A percentile compares a stretch with the other conserved stretches of the same genome.
phyloP scores from a whole-genome alignment of 2,113 vertebrate genomes.

The Anarrhichthys ocellatus region DNA sequence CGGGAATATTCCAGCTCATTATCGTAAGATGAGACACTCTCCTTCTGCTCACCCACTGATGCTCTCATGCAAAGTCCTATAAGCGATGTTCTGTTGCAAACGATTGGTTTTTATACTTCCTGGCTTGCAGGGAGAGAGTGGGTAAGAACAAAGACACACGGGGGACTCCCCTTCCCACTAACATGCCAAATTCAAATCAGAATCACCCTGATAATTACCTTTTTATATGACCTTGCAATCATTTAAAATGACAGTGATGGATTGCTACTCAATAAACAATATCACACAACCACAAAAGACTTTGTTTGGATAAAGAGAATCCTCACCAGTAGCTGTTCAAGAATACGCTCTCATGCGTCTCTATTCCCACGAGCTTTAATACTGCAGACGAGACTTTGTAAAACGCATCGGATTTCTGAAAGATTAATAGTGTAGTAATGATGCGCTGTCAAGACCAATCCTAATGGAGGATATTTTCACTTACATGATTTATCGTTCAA shows the following conservation, averaged over 20 bases:
- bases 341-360: constrained; percentile 3
- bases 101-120: constrained; percentile 51
- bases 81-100: constrained; percentile 16
- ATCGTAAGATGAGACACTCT: constrained; percentile 32
- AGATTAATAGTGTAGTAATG: constrained; percentile 37
- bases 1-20: constrained; percentile 45
- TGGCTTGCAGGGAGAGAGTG: constrained; percentile 22
- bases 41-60: constrained; percentile 8
- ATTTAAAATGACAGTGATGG: constrained; percentile 60
- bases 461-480: constrained; percentile 25
- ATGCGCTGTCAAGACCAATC: constrained; percentile 41
- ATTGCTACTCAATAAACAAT: constrained; percentile 44
- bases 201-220: constrained; percentile 54
- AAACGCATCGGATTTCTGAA: constrained; percentile 30
- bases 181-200: constrained; percentile 48
- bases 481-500: neutral
- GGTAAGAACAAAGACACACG: constrained; percentile 7
- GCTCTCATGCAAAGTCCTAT: constrained; percentile 25
- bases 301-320: constrained; percentile 26
- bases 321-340: constrained; percentile 7
- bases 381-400: neutral
- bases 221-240: constrained; percentile 40
- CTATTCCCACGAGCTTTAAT: constrained; percentile 17
- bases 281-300: constrained; percentile 27
- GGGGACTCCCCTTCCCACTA: constrained; percentile 40